phyloP scores from a whole-genome alignment of 2,113 vertebrate species.

The Phyllopteryx taeniolatus region DNA sequence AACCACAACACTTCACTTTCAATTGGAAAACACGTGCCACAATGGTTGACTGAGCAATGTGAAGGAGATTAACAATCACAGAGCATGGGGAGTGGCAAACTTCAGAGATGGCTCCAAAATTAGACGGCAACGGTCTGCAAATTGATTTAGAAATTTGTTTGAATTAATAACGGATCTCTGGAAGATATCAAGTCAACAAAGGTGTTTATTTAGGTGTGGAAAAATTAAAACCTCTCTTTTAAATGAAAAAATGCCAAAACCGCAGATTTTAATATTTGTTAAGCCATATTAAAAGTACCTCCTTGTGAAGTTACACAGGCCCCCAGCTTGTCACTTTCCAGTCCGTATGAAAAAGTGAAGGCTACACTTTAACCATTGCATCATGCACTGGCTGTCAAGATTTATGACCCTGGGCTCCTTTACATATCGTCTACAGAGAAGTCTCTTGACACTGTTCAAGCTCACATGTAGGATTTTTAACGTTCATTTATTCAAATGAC shows the following conservation, averaged over 20 bases:
- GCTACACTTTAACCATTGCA: slow-evolving; percentile 34
- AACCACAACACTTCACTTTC: background rate
- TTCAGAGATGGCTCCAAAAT: background rate
- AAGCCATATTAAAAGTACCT: background rate
- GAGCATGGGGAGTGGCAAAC: background rate
- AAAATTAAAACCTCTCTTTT: background rate
- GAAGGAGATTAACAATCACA: background rate
- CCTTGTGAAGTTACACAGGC: slow-evolving; percentile 14
- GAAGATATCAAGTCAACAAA: background rate
- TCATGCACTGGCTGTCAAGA: slow-evolving; percentile 35
- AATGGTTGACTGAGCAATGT: background rate
- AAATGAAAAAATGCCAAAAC: background rate
- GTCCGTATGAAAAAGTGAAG: slow-evolving; percentile 26
- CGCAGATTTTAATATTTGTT: background rate
- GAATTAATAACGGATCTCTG: background rate
- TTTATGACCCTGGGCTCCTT: slow-evolving; percentile 32
- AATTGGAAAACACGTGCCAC: background rate
- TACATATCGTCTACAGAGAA: slow-evolving; percentile 31
- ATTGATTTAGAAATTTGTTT: background rate
- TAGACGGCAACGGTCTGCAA: background rate
- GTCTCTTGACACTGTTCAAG: slow-evolving; percentile 18
- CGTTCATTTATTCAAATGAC: slow-evolving; percentile 43
- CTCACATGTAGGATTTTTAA: slow-evolving; percentile 28
- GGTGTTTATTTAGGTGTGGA: background rate
- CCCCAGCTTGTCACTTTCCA: slow-evolving; percentile 19